Percentiles rank a stretch among this genome's conserved stretches.
These are phyloP conservation scores for Drosophila neocordata DNA, from an alignment of 1,140 invertebrate species.

Conservation along the genomic window DNA sequence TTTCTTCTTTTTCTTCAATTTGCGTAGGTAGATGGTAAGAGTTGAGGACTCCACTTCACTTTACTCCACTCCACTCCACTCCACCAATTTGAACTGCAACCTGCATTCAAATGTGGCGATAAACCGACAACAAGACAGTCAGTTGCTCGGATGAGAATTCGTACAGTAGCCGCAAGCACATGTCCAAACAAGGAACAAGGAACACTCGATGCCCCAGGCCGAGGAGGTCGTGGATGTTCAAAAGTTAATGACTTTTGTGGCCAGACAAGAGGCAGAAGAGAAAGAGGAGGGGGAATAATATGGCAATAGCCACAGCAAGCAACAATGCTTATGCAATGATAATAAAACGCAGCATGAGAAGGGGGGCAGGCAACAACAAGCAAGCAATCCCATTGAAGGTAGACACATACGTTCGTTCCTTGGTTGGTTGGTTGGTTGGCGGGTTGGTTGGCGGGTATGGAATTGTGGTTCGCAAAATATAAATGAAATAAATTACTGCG, in stretches of 20 bases:
- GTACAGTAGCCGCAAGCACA: conserved; percentile 71
- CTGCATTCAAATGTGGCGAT: conserved; percentile 9
- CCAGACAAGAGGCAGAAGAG: background rate
- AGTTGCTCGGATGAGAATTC: conserved; percentile 4
- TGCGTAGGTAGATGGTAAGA: conserved; percentile 1
- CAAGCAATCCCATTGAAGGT: no score
- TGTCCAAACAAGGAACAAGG: conserved; percentile 58
- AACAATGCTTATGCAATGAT: conserved; percentile 74
- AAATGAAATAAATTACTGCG: conserved; percentile 78
- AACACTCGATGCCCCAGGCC: conserved; percentile 35
- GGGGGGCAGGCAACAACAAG: no score
- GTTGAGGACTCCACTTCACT: background rate
- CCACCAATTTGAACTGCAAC: conserved; percentile 10
- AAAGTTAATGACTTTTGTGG: conserved; percentile 57
- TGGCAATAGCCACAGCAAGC: background rate
- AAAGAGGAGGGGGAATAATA: background rate
- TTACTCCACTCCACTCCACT: no score
- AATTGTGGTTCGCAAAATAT: conserved; percentile 37
- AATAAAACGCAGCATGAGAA: conserved; percentile 65
- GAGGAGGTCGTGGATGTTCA: conserved; percentile 7
- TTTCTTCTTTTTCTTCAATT: background rate
- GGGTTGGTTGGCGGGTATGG: background rate
- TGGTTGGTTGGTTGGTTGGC: no score
- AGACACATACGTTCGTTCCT: no score
- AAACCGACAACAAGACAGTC: conserved; percentile 16